A percentile compares a stretch with the other conserved stretches of the same genome.
phyloP scores from a whole-genome alignment of 1,140 invertebrate genomes.

The Gonioctena quinquepunctata region DNA sequence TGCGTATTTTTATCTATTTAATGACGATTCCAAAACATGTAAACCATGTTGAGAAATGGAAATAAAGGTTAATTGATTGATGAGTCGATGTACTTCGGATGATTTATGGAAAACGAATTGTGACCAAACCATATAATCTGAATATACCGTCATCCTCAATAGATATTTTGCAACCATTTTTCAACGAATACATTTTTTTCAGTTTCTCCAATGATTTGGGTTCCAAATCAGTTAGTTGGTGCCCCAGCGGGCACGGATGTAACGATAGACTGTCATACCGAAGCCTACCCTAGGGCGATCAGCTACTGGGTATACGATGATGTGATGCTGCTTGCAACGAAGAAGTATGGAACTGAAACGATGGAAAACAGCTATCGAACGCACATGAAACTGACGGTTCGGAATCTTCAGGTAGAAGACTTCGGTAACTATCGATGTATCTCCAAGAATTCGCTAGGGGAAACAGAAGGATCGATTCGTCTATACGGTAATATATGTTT shows the following conservation, averaged over 20 bases:
- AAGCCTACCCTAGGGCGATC: slow-evolving; percentile 89
- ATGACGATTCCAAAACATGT: too few species aligned
- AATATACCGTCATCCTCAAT: too few species aligned
- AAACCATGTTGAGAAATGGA: too few species aligned
- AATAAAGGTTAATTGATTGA: too few species aligned
- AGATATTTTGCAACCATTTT: too few species aligned
- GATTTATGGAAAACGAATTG: too few species aligned
- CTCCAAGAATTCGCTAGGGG: slow-evolving; percentile 91
- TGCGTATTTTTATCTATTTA: too few species aligned
- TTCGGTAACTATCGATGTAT: slow-evolving; percentile 87
- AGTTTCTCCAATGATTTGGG: slow-evolving; percentile 93
- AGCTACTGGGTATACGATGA: slow-evolving; percentile 90
- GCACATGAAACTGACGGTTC: slow-evolving; percentile 84
- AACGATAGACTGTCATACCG: slow-evolving; percentile 90
- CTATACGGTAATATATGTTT: slow-evolving; percentile 94
- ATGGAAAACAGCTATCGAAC: slow-evolving; percentile 81
- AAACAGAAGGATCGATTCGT: slow-evolving; percentile 88
- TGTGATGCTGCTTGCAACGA: slow-evolving; percentile 81
- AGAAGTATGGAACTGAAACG: slow-evolving; percentile 77
- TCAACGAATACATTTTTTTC: slow-evolving; percentile 31
- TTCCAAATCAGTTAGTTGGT: slow-evolving; percentile 88
- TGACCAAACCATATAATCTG: too few species aligned
- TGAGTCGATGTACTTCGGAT: too few species aligned
- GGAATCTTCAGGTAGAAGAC: slow-evolving; percentile 74
- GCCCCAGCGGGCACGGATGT: slow-evolving; percentile 86